phyloP scores from a whole-genome alignment of 2,797 vertebrate genomes.

The Falco novaeseelandiae region DNA sequence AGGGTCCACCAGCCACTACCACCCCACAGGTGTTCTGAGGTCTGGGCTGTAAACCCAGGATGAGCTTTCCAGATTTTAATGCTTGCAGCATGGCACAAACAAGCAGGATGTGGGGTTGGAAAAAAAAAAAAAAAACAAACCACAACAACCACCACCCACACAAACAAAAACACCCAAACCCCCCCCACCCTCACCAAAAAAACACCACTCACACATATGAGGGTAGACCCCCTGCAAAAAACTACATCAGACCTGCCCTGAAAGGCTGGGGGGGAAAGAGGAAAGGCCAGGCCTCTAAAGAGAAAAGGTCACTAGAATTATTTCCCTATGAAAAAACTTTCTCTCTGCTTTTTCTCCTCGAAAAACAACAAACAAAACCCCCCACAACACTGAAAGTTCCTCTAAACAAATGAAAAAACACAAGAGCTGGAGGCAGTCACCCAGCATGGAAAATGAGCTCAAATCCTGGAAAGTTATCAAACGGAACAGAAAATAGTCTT shows the following conservation, averaged over 20 bases:
- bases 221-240: background rate
- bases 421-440: slow-evolving; percentile 11
- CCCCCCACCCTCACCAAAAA: background rate
- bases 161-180: background rate
- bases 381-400: background rate
- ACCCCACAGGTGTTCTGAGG: background rate
- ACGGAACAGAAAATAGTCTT: slow-evolving; percentile 13
- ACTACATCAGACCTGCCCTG: background rate
- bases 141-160: too few relatives aligned
- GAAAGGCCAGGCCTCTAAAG: background rate
- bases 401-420: background rate
- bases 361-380: background rate
- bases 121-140: background rate
- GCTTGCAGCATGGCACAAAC: background rate
- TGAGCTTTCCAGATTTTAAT: background rate
- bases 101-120: background rate
- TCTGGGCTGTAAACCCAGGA: background rate
- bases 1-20: accelerated
- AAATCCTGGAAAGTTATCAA: slow-evolving; percentile 40
- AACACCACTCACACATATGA: accelerated
- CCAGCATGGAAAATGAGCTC: slow-evolving; percentile 50
- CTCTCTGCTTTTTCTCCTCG: background rate
- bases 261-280: background rate
- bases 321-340: background rate
- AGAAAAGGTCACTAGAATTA: background rate